phyloP scores from a whole-genome alignment of 2,888 invertebrate species.

The Ectropis crepuscularia region DNA sequence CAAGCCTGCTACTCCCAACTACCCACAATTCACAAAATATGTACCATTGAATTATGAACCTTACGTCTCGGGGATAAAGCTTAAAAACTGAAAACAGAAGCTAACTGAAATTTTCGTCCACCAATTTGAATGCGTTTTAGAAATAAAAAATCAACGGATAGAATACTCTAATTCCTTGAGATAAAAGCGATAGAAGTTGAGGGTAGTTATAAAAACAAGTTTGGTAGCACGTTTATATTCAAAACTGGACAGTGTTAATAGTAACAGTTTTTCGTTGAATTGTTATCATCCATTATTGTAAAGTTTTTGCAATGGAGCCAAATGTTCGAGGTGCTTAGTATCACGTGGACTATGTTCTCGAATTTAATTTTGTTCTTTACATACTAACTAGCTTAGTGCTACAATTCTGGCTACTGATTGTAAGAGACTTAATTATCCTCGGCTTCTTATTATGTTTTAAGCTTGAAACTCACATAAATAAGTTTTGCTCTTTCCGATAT shows the following conservation, averaged over 20 bases:
- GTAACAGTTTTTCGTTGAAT: conserved; percentile 64
- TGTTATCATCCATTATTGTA: conserved; percentile 62
- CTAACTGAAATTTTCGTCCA: conserved; percentile 37
- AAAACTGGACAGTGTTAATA: conserved; percentile 73
- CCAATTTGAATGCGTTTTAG: background rate
- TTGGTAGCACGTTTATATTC: conserved; percentile 56
- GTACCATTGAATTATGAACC: conserved; percentile 2
- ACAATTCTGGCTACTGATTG: too few relatives aligned
- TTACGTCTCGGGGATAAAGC: conserved; percentile 9
- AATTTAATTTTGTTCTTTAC: background rate
- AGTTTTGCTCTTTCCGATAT: too few relatives aligned
- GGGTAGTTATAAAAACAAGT: conserved; percentile 26
- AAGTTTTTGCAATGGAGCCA: conserved; percentile 71
- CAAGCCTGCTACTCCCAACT: conserved; percentile 61
- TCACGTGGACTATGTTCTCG: conserved; percentile 15
- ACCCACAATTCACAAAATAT: conserved; percentile 12
- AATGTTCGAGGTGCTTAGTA: conserved; percentile 51
- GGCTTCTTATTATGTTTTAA: too few relatives aligned
- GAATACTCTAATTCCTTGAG: background rate
- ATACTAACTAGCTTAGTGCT: too few relatives aligned
- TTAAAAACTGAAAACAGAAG: background rate
- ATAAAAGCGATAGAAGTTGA: conserved; percentile 2
- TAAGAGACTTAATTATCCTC: too few relatives aligned
- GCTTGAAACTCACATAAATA: too few relatives aligned
- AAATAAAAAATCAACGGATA: conserved; percentile 1